Evolutionary conservation across 2,888 invertebrate species (phyloP), one percentile per base, ranked within the genome.

Genomic region (Catocala nupta): DNA sequence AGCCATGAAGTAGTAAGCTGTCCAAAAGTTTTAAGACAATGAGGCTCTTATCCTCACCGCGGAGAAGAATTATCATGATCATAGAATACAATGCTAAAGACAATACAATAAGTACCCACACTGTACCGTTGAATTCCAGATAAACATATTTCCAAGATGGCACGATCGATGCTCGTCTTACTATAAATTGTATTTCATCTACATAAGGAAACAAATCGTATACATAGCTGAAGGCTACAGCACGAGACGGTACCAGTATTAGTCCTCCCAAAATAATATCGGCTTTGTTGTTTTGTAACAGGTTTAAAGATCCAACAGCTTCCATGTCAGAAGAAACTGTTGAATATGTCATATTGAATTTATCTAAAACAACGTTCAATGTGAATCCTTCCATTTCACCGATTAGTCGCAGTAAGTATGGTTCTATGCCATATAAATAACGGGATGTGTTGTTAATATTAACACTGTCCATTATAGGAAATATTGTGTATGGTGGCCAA

Each of bases 401-500:
- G 13, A 91, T 70, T 25, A 86, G 54, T 10, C 81, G 45, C 5
- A 91, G 68, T 7, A 81, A 60, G 45, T 75, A 77, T 58, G 83
- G 81, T 49, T 86, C 86, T 0, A 73, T 64, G 9, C 85, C 86
- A 13, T 67, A 54, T 7, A 52, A 54, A 39, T 39, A 39, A 39
- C 64, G 55, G 34, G 54, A 43, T 39, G 34, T 36, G 2, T 53
- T 13, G 25, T 61, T 53, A 25, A 59, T 11, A 11, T 67, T 59
- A 2, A 44, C 25, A 25, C 4, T 25, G 25, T 25, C 25, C 25
- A 25, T 25, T 25, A 25, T 11, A 33, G 60, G 13, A 25, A 67
- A 13, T 51, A 71, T 62, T 47, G 75, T 55, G 16, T 62, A 66
- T 2, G 90, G 90, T 2, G 89, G 89, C 81, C 84, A 84, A 43